phyloP scores from a whole-genome alignment of 2,888 invertebrate genomes.

The Ichneumoninae sp. region DNA sequence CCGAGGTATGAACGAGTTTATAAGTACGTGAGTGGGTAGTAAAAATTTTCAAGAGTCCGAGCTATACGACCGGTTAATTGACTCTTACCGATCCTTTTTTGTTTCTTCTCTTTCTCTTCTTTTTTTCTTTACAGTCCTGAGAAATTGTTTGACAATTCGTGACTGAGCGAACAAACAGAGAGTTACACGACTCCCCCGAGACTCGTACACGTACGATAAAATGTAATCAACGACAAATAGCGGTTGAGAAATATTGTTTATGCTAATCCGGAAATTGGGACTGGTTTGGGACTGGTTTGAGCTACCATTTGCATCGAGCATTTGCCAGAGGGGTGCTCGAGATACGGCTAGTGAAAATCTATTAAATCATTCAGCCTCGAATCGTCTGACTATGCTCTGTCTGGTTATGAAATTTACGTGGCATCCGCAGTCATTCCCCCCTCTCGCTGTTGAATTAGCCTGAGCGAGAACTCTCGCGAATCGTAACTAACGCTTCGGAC shows the following conservation, averaged over 20 bases:
- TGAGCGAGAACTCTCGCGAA: constrained; percentile 19
- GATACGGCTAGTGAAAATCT: constrained; percentile 4
- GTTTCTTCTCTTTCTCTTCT: neutral
- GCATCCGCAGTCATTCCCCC: neutral
- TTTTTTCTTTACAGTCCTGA: neutral
- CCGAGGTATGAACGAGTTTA: constrained; percentile 9
- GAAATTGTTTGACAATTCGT: constrained; percentile 22
- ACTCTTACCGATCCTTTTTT: constrained; percentile 2
- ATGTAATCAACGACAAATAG: constrained; percentile 20
- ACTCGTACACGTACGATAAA: constrained; percentile 6
- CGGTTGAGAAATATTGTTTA: constrained; percentile 25
- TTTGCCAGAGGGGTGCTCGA: neutral
- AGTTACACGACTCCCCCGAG: neutral
- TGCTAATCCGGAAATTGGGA: constrained; percentile 37
- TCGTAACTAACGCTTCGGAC: constrained; percentile 51
- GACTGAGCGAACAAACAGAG: neutral
- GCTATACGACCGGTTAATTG: constrained; percentile 16
- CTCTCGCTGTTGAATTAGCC: constrained; percentile 26
- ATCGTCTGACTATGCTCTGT: constrained; percentile 12
- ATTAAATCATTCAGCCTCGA: constrained; percentile 39
- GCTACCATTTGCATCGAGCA: constrained; percentile 5
- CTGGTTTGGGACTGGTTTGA: constrained; percentile 9
- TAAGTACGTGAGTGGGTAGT: constrained; percentile 10
- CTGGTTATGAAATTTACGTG: constrained; percentile 49
- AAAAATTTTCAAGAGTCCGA: constrained; percentile 11